Base-by-base conservation (phyloP, 2,797 vertebrate species). In the Aldrovandia affinis region DNA sequence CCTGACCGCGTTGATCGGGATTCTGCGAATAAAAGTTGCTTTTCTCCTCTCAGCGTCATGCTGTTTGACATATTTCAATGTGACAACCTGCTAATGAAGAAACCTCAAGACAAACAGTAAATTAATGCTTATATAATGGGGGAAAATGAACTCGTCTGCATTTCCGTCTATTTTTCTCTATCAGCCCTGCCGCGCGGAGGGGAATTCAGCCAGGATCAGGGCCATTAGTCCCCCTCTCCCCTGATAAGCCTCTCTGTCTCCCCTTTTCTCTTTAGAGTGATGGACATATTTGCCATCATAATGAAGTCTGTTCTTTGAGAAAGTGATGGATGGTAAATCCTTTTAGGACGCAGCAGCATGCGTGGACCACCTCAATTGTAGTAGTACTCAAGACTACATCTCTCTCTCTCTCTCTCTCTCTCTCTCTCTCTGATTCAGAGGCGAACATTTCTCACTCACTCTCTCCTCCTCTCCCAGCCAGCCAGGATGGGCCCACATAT, bases 1-100 rank as follows among this genome's bases (percentile, higher is more conserved):
- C 73, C 81, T 73, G 84, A 80, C 78, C 85, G 82, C 70, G 87
- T 86, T 83, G 70, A 81, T 81, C 82, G 52, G 70, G 82, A 61
- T 80, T 84, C 83, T 83, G 75, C 87, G 78, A 44, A 47, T 63
- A 65, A 80, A 83, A 83, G 81, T 78, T 75, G 61, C n/a, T 33
- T 87, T n/a, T 78, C 68, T 83, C 86, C 87, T 86, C 63, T 82
- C 81, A 55, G 85, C 85, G 78, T 55, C 59, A 54, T 80, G 57
- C 80, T 78, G 65, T 77, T 84, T 75, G 80, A 80, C 86, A 83
- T 83, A 87, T 85, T 86, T 87, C 83, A 81, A 81, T 81, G 73
- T 85, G 87, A 88, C 87, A 89, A 83, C 77, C 80, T 44, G 61
- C 86, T 88, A 90, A 89, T 89, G 88, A 91, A 84, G 80, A 84